Base-by-base conservation (phyloP, 2,888 invertebrate genomes). In the Linyphia triangularis region DNA sequence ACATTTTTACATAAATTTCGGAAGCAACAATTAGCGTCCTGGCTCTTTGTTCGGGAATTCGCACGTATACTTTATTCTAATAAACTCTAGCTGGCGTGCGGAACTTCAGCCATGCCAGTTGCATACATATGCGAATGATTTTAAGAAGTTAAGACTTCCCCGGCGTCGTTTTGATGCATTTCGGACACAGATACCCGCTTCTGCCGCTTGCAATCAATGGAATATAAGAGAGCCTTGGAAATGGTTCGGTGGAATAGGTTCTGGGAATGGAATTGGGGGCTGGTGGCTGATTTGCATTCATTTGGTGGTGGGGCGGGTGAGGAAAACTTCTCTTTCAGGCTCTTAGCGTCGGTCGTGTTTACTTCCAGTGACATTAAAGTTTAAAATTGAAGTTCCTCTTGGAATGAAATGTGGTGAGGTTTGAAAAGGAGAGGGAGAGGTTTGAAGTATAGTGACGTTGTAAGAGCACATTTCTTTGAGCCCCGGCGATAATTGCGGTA, bases 1-100 rank as follows among this genome's bases (percentile, higher is more conserved):
- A 33, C 67, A 82, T 82, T 82, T 82, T 82, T 82, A 82, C 82
- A 82, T 82, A 82, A 81, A 82, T 82, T 82, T 72, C 57, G 63
- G 40, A 30, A 72, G 82, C 82, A 72, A 82, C 82, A 82, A 82
- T 82, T 82, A 82, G 82, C 72, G 26, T 72, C 72, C 28, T 22
- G 1, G 43, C 51, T 69, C 70, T 59, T 59, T 73, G 73, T 59
- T 73, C 16, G 57, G 51, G 59, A 59, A 30, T 33, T 73, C 30
- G 40, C 19, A 59, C 61, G 72, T 72, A 40, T 82, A 63, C 82
- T 82, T 82, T 82, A 82, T 82, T 72, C 82, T 72, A 82, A 82
- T 82, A 82, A 72, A 82, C 40, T 59, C 51, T 51, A 5, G 40
- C 7, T 63, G 26, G 40, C 82, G 82, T 82, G 82, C 82, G 7